Evolutionary conservation across 2,113 vertebrate genomes (phyloP), one percentile per base, ranked within the genome.

Genomic region (Tyrannus savana): DNA sequence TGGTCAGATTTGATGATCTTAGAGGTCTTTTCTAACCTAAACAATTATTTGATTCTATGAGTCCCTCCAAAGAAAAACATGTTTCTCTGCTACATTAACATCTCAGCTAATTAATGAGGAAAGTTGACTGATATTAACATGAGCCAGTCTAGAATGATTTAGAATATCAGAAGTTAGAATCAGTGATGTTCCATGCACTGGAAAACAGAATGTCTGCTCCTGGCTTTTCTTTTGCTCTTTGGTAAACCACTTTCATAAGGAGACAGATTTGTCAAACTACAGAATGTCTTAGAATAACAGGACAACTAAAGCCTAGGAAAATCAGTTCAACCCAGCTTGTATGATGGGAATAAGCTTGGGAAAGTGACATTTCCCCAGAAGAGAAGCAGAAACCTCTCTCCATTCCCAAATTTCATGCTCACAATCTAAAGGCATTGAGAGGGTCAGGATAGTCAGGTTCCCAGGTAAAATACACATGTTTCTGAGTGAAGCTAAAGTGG

Each of bases 141-240:
- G 14, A 63, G 17, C 14, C 56, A 24, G 6, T 37, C 41, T 60
- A 52, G 42, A 72, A 53, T 37, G 30, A 73, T 37, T 64, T 28
- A 17, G 49, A 39, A 15, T 60, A 39, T 28, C 23, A 5, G 4
- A 27, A 80, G 22, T 23, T 55, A 56, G 23, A 59, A 59, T 12
- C 0, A 0, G 17, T 66, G 49, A 66, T 16, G 8, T 13, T 27
- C 24, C 24, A 14, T 69, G n/a, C 52, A 90, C 10, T 24, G 19
- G 22, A 83, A 75, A 89, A 47, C 3, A n/a, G 28, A 41, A 24
- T 27, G 25, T 50, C 49, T 50, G 14, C 25, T 73, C 16, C 7
- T 24, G 4, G 46, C 6, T 52, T 56, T 87, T 64, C 12, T 7
- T 71, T 33, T 41, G 12, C 17, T 83, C 31, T 90, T 56, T 60